Base-by-base conservation (phyloP, 2,888 invertebrate species). In the Didymodactylos carnosus region DNA sequence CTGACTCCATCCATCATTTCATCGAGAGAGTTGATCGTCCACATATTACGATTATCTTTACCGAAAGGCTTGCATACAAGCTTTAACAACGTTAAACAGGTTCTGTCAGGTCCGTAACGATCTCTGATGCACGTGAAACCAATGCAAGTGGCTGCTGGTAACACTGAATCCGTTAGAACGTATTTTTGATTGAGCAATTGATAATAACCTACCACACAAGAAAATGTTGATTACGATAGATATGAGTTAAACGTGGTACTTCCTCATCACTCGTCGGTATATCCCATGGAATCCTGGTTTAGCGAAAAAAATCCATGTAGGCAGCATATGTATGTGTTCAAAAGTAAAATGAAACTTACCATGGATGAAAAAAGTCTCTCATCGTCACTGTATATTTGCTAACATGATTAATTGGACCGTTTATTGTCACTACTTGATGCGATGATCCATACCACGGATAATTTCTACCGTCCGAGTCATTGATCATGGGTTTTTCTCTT, bases 351-450 rank as follows among this genome's bases (percentile, higher is more conserved):
- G 13, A 13, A 23, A 29, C 62, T 35, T 62, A 39, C 70, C 82
- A 81, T 5, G 83, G 83, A 77, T 82, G 83, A 78, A 83, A 83
- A 78, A 82, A 82, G 77, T 83, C 83, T 76, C 81, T 82, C 82
- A 83, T 82, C 73, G 79, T 79, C 27, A 83, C 79, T 2, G 79
- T 80, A 39, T 81, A 79, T 10, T 78, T 78, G 73, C 80, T 80
- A 71, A 78, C 78, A 76, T 78, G 78, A 29, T 79, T 78, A 46
- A 80, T 80, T 0, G 82, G 82, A 7, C 82, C 82, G 53, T 79
- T 78, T 70, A 82, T 79, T 10, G 81, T 79, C n/a, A 79, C 79
- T 2, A 82, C 80, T 77, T 83, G 82, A 51, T 80, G 80, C 35
- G 80, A 77, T 27, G 78, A 81, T 6, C 83, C 82, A 76, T 83